Evolutionary conservation across 2,113 vertebrate species (phyloP).

Genomic region (Falco punctatus): DNA sequence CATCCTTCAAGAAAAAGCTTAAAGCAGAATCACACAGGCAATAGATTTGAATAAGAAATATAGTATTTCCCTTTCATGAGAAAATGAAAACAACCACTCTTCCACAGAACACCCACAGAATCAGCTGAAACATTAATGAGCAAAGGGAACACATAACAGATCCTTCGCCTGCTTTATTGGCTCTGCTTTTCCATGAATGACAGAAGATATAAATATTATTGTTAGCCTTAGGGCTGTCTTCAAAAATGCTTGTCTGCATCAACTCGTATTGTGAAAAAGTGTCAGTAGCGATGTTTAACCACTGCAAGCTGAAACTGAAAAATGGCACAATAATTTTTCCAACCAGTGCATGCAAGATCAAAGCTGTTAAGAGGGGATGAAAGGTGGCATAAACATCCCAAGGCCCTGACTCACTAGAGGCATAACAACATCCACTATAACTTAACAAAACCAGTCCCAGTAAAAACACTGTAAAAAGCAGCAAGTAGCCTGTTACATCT

Average conservation of each 20-base stretch:
- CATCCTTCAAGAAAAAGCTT: constrained; percentile 44
- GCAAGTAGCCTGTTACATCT: constrained; percentile 29
- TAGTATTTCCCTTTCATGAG: constrained; percentile 35
- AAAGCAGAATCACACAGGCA: constrained; percentile 39
- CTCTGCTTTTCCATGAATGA: constrained; percentile 59
- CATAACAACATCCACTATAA: constrained; percentile 14
- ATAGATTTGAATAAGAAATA: constrained; percentile 54
- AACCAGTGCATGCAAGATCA: constrained; percentile 61
- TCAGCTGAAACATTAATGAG: constrained; percentile 67
- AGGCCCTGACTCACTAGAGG: constrained; percentile 36
- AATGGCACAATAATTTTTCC: constrained; percentile 70
- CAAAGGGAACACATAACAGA: constrained; percentile 36
- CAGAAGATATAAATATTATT: constrained; percentile 74
- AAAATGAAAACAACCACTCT: constrained; percentile 66
- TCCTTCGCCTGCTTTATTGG: constrained; percentile 63
- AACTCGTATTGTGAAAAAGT: constrained; percentile 65
- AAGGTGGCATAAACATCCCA: constrained; percentile 57
- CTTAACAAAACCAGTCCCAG: constrained; percentile 42
- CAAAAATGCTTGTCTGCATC: constrained; percentile 72
- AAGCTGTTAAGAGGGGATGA: constrained; percentile 65
- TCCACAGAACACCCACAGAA: constrained; percentile 58
- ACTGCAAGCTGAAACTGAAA: constrained; percentile 68
- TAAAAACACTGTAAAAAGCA: neutral
- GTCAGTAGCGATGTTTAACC: constrained; percentile 62
- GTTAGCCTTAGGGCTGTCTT: constrained; percentile 69